Conservation (phyloP, 1,140 invertebrate species). For the Caligus rogercresseyi region DNA sequence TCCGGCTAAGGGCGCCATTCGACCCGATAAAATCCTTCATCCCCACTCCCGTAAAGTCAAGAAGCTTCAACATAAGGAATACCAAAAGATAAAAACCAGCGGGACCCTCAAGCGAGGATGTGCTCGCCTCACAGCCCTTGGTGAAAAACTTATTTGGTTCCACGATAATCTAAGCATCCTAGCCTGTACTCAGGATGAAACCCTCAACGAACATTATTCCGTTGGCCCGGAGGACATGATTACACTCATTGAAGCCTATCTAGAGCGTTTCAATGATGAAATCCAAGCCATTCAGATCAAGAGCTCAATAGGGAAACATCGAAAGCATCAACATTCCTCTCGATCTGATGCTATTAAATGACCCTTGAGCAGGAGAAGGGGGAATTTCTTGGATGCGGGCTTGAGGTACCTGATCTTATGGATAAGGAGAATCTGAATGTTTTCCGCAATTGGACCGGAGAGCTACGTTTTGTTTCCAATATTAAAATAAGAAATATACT, state of each 20-base stretch:
- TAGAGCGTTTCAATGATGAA: slow-evolving; percentile 8
- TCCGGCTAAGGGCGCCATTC: slow-evolving; percentile 2
- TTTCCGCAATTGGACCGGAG: background rate
- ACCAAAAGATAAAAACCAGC: background rate
- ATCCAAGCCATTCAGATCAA: background rate
- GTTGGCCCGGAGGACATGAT: background rate
- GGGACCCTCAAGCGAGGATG: too few relatives aligned
- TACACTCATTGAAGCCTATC: slow-evolving; percentile 3
- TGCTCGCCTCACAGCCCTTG: too few relatives aligned
- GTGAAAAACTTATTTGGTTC: too few relatives aligned
- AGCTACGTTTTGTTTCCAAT: slow-evolving; percentile 9
- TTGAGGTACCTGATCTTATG: slow-evolving; percentile 9
- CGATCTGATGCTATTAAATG: slow-evolving; percentile 3
- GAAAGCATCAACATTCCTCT: too few relatives aligned
- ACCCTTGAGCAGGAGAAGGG: background rate
- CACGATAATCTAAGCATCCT: too few relatives aligned
- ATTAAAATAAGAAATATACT: background rate
- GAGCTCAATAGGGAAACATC: slow-evolving; percentile 12
- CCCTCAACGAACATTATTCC: background rate
- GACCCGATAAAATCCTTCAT: too few relatives aligned
- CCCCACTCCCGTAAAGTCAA: slow-evolving; percentile 5
- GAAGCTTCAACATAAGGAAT: slow-evolving; percentile 8
- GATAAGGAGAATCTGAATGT: too few relatives aligned
- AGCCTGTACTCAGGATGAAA: too few relatives aligned
- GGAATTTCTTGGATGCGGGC: background rate